Conservation (phyloP, 2,113 vertebrate genomes). For the Prionailurus bengalensis region DNA sequence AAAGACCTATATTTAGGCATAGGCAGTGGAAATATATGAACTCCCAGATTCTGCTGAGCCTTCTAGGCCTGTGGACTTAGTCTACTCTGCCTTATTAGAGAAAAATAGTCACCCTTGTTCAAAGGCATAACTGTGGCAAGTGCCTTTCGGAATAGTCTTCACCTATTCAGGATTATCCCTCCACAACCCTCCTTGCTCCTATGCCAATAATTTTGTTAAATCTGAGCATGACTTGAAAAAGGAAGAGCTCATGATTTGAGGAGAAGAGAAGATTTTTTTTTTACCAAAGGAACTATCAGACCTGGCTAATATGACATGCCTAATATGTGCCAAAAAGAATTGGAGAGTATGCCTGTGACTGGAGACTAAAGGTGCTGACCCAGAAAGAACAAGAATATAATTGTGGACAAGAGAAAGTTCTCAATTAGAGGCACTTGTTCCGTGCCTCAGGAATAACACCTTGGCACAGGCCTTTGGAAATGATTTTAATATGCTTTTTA, state of each 20-base stretch:
- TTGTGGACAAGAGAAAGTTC: background rate
- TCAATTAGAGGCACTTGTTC: background rate
- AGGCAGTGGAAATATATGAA: background rate
- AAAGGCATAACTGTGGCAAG: background rate
- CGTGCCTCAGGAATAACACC: background rate
- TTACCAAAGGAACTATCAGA: background rate
- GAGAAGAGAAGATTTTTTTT: background rate
- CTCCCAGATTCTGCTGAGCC: background rate
- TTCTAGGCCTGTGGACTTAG: background rate
- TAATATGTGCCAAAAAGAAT: background rate
- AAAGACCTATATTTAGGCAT: background rate
- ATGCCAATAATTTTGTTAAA: background rate
- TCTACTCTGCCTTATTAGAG: background rate
- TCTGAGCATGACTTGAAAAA: background rate
- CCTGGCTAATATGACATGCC: background rate
- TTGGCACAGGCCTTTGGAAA: background rate
- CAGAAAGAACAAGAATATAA: background rate
- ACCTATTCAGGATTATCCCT: background rate
- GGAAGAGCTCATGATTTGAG: background rate
- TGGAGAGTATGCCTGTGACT: background rate
- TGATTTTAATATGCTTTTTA: background rate
- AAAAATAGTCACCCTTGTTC: background rate
- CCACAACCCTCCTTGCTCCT: background rate
- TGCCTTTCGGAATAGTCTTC: background rate
- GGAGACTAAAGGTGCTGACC: background rate